Percentiles rank a stretch among this genome's conserved stretches.
These are phyloP conservation scores for Echinarachnius parma DNA, from an alignment of 53 echinoderm and acorn worm species.

Conservation along the genomic window DNA sequence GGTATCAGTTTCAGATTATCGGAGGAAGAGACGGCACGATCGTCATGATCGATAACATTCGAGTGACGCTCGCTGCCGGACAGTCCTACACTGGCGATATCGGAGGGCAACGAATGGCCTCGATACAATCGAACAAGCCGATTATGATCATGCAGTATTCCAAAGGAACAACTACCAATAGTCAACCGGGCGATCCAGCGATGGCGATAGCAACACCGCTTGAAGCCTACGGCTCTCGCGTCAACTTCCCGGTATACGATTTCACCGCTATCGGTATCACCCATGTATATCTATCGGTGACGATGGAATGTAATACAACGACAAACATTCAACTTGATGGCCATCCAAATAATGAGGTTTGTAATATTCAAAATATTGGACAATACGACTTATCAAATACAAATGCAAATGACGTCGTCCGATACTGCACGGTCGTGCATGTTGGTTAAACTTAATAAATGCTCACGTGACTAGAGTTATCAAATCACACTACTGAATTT, in stretches of 20 bases:
- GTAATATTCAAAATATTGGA: too few relatives aligned
- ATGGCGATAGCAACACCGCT: slow-evolving; percentile 15
- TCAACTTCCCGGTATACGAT: slow-evolving; percentile 20
- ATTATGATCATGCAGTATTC: slow-evolving; percentile 28
- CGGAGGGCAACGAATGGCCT: too few relatives aligned
- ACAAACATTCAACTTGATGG: slow-evolving; percentile 3
- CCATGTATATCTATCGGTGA: neutral
- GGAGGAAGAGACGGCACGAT: slow-evolving; percentile 24
- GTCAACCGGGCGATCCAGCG: slow-evolving; percentile 11
- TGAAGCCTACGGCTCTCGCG: slow-evolving; percentile 5
- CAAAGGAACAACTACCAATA: slow-evolving; percentile 20
- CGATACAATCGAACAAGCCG: slow-evolving; percentile 9
- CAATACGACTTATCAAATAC: too few relatives aligned
- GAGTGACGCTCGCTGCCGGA: neutral
- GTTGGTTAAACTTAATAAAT: too few relatives aligned
- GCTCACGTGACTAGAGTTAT: too few relatives aligned
- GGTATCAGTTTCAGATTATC: slow-evolving; percentile 55
- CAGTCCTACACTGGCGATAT: slow-evolving; percentile 17
- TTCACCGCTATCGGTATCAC: neutral
- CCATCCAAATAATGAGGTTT: too few relatives aligned
- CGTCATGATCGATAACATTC: neutral
- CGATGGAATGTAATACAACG: slow-evolving; percentile 5
- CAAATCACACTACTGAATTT: too few relatives aligned
- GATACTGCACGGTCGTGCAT: too few relatives aligned
- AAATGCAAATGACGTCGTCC: too few relatives aligned